phyloP scores from a whole-genome alignment of 1,140 invertebrate species.

The Asbolus verrucosus region DNA sequence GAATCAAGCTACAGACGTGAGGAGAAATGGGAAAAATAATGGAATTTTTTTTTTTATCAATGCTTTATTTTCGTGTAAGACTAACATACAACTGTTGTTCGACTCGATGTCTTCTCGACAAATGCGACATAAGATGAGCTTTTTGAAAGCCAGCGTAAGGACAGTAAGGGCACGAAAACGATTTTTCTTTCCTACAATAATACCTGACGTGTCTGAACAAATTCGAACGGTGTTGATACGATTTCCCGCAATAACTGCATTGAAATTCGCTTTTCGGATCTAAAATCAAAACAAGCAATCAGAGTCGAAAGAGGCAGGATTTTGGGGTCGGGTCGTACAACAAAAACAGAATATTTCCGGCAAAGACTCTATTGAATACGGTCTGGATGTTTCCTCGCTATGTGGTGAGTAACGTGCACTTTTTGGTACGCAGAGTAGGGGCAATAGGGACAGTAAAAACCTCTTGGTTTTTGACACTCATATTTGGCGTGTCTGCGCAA shows the following conservation, averaged over 20 bases:
- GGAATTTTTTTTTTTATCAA: background rate
- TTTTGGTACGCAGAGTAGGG: too few relatives aligned
- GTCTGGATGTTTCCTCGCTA: too few relatives aligned
- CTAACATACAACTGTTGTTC: constrained; percentile 25
- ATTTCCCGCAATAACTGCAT: constrained; percentile 55
- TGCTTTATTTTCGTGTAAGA: constrained; percentile 3
- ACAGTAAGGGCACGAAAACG: constrained; percentile 71
- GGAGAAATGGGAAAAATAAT: background rate
- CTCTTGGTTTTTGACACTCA: too few relatives aligned
- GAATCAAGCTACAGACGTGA: background rate
- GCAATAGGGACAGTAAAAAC: too few relatives aligned
- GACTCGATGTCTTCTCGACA: constrained; percentile 52
- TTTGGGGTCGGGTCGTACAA: background rate
- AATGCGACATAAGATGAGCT: constrained; percentile 65
- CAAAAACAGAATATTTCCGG: background rate
- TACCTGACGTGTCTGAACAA: constrained; percentile 66
- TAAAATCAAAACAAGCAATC: constrained; percentile 30
- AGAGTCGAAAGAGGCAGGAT: background rate
- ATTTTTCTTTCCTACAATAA: constrained; percentile 71
- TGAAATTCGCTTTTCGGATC: constrained; percentile 38
- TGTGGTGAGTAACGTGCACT: too few relatives aligned
- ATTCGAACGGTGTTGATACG: constrained; percentile 61
- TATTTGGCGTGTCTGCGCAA: too few relatives aligned
- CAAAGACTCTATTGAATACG: too few relatives aligned
- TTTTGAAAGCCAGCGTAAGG: constrained; percentile 65